Percentiles rank a stretch among this genome's conserved stretches.
Conservation (phyloP, 1,140 invertebrate genomes). For the Drosophila parvula region DNA sequence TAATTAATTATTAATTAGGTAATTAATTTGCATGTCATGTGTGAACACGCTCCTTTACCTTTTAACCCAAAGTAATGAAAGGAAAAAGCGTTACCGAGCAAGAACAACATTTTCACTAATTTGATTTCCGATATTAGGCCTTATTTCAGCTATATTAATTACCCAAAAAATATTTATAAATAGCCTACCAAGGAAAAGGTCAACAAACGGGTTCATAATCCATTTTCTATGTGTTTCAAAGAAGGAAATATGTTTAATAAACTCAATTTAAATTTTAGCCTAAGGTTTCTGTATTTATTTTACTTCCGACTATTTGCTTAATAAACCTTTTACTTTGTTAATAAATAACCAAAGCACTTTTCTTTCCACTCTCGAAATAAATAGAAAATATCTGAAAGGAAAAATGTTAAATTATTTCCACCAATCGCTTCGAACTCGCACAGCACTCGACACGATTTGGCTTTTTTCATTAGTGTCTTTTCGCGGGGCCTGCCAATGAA, state of each 20-base stretch:
- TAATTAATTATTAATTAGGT: background rate
- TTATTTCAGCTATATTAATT: background rate
- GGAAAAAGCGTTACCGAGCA: background rate
- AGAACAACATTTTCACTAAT: constrained; percentile 7
- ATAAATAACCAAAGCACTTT: background rate
- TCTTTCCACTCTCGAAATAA: background rate
- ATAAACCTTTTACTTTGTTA: background rate
- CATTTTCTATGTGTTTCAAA: background rate
- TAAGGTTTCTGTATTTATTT: background rate
- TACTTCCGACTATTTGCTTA: background rate
- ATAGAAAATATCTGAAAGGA: background rate
- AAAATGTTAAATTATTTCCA: background rate
- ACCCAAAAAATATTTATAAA: constrained; percentile 5
- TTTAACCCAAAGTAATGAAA: background rate
- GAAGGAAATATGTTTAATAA: background rate
- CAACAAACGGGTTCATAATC: background rate
- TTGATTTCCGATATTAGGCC: constrained; percentile 11
- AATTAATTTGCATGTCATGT: background rate
- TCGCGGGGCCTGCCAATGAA: constrained; percentile 32
- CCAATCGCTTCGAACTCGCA: constrained; percentile 18
- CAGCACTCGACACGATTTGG: constrained; percentile 36
- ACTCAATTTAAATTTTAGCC: background rate
- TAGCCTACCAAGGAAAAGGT: constrained; percentile 1
- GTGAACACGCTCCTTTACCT: background rate
- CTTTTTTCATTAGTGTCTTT: constrained; percentile 49